Evolutionary conservation across 2,888 invertebrate genomes (phyloP).

Genomic region (Uropetala carovei): DNA sequence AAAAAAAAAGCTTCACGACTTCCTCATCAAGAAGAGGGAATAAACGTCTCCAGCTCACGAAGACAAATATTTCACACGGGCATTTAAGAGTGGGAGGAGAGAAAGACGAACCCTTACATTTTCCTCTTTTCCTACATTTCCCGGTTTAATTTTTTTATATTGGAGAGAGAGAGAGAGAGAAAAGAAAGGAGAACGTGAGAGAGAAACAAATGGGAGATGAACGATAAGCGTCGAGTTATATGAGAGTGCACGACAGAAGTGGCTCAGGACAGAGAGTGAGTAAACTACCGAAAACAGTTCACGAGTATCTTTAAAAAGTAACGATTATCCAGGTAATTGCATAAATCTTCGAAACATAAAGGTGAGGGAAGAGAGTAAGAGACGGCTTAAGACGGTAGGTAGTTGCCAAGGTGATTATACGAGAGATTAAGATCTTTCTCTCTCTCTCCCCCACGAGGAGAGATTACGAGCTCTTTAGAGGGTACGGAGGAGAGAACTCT

Average conservation of each 20-base stretch:
- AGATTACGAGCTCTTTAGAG: background rate
- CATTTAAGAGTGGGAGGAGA: background rate
- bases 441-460: background rate
- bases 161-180: background rate
- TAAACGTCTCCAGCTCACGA: background rate
- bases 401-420: background rate
- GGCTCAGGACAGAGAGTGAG: background rate
- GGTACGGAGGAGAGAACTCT: background rate
- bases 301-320: background rate
- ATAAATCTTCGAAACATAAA: background rate
- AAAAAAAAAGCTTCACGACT: background rate
- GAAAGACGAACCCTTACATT: background rate
- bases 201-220: too few relatives aligned
- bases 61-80: slow-evolving; percentile 18
- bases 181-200: background rate
- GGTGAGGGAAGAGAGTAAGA: too few relatives aligned
- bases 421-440: background rate
- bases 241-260: background rate
- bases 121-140: background rate
- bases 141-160: background rate
- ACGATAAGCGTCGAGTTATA: too few relatives aligned
- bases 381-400: background rate
- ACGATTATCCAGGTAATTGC: slow-evolving; percentile 1
- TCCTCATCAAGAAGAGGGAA: background rate
- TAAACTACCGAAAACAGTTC: background rate